Evolutionary conservation across 2,113 vertebrate genomes (phyloP).

Genomic region (Formicarius rufipectus): DNA sequence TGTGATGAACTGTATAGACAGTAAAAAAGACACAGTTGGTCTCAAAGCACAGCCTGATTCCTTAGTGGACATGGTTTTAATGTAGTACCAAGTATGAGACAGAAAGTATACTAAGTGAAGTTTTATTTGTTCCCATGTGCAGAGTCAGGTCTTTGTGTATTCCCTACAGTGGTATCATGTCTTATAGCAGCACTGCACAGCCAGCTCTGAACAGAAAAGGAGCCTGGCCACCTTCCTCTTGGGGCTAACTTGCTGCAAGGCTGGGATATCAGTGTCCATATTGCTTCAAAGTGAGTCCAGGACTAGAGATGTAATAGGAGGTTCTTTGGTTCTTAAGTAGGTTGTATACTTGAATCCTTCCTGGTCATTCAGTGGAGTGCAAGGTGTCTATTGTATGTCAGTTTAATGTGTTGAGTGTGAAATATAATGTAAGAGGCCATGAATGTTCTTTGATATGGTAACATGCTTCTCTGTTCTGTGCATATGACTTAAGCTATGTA

Average conservation of each 20-base stretch:
- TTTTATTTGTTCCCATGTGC: neutral
- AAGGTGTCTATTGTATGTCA: neutral
- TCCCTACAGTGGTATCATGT: neutral
- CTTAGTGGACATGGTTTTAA: neutral
- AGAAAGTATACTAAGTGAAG: neutral
- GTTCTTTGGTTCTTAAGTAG: neutral
- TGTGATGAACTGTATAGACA: neutral
- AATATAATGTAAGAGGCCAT: neutral
- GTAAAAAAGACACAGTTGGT: neutral
- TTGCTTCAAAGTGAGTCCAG: neutral
- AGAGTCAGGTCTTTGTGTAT: neutral
- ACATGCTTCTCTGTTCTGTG: neutral
- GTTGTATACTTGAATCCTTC: neutral
- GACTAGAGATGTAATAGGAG: neutral
- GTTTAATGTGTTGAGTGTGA: neutral
- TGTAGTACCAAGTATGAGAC: neutral
- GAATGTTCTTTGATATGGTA: neutral
- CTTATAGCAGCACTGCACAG: neutral
- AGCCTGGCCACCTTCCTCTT: neutral
- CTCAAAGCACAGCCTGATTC: neutral
- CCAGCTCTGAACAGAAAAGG: neutral
- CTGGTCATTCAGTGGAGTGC: neutral
- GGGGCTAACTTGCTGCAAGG: neutral
- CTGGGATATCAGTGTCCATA: fast-evolving
- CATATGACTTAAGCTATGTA: neutral